These are phyloP conservation scores for Bilobella aurantiaca DNA, from an alignment of 1,140 invertebrate genomes.

Conservation along the genomic window DNA sequence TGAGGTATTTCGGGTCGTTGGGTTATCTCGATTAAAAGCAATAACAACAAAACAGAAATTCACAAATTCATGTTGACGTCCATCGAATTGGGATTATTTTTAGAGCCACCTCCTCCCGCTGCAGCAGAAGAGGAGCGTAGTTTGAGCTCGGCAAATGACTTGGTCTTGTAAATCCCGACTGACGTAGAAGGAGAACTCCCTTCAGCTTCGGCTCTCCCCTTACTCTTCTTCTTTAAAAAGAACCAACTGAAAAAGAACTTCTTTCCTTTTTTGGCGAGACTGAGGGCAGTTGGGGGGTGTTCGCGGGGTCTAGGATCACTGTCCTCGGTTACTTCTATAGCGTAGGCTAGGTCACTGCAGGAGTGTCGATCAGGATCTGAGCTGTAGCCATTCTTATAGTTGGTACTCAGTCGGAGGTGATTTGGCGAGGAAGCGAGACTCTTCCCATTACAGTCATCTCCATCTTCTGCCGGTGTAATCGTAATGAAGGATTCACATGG, in stretches of 20 bases:
- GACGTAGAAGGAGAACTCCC: neutral
- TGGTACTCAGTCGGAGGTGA: neutral
- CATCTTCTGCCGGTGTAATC: neutral
- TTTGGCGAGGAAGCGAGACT: neutral
- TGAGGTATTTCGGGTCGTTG: no score
- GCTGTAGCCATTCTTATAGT: neutral
- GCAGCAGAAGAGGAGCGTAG: neutral
- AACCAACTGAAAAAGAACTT: constrained; percentile 28
- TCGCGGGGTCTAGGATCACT: neutral
- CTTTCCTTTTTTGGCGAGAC: constrained; percentile 22
- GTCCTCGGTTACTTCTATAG: neutral
- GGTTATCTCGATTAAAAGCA: no score
- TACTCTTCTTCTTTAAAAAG: constrained; percentile 12
- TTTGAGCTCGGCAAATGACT: constrained; percentile 30
- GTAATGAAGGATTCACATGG: neutral
- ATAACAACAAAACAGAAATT: neutral
- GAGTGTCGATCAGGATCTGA: neutral
- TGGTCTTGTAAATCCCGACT: constrained; percentile 32
- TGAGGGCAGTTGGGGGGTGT: neutral
- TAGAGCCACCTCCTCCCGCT: no score
- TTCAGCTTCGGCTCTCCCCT: neutral
- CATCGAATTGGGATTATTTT: neutral
- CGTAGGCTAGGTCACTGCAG: constrained; percentile 7
- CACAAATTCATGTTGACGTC: neutral
- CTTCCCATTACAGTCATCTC: neutral